These are phyloP conservation scores for Rhynchotus rufescens DNA, from an alignment of 2,797 vertebrate genomes.

Conservation along the genomic window DNA sequence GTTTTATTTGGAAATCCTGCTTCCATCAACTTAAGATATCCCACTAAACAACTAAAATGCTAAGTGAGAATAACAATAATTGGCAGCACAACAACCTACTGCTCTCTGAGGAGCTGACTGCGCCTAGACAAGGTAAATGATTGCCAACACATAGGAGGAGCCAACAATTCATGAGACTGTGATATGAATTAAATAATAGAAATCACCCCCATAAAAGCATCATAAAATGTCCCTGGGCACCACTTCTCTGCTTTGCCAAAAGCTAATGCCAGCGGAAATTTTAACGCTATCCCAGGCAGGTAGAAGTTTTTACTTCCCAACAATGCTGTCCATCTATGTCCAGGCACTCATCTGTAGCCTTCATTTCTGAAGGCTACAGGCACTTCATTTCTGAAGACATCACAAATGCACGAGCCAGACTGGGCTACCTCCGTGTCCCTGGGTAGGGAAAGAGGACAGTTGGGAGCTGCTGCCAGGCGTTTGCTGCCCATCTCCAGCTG, in stretches of 20 bases:
- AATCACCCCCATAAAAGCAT: neutral
- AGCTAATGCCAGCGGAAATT: neutral
- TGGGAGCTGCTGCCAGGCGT: neutral
- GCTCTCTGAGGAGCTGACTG: neutral
- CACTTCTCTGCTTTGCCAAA: neutral
- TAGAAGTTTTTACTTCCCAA: neutral
- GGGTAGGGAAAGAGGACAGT: neutral
- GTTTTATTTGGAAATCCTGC: conserved; percentile 46
- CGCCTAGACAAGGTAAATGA: neutral
- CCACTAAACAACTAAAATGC: conserved; percentile 11
- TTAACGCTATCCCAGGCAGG: neutral
- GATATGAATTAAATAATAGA: neutral
- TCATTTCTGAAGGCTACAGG: neutral
- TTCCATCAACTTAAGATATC: conserved; percentile 16
- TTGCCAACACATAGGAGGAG: neutral
- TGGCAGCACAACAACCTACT: neutral
- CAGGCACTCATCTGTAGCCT: neutral
- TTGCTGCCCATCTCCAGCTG: neutral
- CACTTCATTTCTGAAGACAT: neutral
- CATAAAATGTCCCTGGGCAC: neutral
- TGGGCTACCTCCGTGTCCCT: neutral
- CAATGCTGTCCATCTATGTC: neutral
- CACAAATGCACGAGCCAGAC: neutral
- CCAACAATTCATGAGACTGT: neutral
- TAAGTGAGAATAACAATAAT: conserved; percentile 1